These are phyloP conservation scores for Plectrocnemia conspersa DNA, from an alignment of 1,140 invertebrate genomes.

Conservation along the genomic window DNA sequence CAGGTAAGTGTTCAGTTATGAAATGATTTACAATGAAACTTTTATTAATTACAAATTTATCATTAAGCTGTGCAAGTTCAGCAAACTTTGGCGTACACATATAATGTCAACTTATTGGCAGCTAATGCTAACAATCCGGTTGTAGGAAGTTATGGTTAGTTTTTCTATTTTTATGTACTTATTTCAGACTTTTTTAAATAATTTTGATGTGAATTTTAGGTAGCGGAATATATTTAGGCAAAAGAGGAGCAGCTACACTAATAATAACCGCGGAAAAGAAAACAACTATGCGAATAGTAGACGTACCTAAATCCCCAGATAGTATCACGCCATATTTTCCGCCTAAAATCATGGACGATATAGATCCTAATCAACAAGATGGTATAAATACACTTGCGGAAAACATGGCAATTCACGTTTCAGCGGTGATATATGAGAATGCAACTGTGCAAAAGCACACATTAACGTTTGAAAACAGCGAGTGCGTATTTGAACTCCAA, in stretches of 20 bases:
- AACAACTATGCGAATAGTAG: constrained; percentile 48
- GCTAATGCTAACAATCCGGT: constrained; percentile 53
- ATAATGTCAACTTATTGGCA: constrained; percentile 57
- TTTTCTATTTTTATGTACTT: no score
- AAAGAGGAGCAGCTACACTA: constrained; percentile 45
- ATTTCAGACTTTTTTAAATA: no score
- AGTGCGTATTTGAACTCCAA: no score
- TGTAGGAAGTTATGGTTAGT: constrained; percentile 49
- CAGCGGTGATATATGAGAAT: no score
- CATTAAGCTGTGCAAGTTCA: constrained; percentile 55
- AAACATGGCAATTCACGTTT: no score
- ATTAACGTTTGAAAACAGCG: no score
- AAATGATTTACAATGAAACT: background rate
- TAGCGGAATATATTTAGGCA: constrained; percentile 58
- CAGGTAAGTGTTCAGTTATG: no score
- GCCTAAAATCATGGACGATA: no score
- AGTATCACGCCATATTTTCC: no score
- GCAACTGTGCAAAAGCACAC: no score
- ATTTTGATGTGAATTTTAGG: constrained; percentile 43
- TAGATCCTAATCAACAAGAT: no score
- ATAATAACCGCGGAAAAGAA: constrained; percentile 46
- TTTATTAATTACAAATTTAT: constrained; percentile 16
- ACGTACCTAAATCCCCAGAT: constrained; percentile 45
- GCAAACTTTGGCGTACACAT: constrained; percentile 53
- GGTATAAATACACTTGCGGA: no score